These are phyloP conservation scores for Dendrocincla tyrannina DNA, from an alignment of 2,797 vertebrate species.

Conservation along the genomic window DNA sequence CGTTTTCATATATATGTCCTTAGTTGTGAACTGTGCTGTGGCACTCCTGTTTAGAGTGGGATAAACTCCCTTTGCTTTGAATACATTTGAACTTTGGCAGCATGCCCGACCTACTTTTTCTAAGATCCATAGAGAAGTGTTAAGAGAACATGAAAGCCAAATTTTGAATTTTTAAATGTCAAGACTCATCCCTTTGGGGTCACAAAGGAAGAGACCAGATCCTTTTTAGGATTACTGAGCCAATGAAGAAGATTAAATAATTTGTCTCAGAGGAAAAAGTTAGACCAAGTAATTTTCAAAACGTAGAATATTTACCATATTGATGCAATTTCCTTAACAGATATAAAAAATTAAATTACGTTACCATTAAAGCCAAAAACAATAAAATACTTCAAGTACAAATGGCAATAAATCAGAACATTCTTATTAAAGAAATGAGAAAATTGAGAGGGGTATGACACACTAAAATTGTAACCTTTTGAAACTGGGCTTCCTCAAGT, in stretches of 20 bases:
- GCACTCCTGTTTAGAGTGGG: neutral
- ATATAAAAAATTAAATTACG: neutral
- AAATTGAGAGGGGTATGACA: neutral
- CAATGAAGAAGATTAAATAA: neutral
- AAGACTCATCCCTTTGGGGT: neutral
- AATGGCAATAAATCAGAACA: neutral
- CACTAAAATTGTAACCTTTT: neutral
- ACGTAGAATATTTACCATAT: neutral
- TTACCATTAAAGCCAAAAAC: neutral
- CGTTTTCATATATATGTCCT: neutral
- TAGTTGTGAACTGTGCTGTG: neutral
- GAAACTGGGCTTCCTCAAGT: neutral
- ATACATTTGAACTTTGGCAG: neutral
- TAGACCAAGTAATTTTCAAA: neutral
- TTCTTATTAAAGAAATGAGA: neutral
- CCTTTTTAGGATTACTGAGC: neutral
- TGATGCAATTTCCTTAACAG: conserved; percentile 10
- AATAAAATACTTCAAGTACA: neutral
- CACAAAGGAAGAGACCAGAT: neutral
- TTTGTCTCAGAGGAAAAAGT: neutral
- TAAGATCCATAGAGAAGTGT: neutral
- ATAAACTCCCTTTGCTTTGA: neutral
- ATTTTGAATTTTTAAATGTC: neutral
- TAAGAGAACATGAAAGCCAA: neutral
- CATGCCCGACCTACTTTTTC: neutral